Evolutionary conservation across 2,888 invertebrate species (phyloP), one percentile per base, ranked within the genome.

Genomic region (Eledone cirrhosa): DNA sequence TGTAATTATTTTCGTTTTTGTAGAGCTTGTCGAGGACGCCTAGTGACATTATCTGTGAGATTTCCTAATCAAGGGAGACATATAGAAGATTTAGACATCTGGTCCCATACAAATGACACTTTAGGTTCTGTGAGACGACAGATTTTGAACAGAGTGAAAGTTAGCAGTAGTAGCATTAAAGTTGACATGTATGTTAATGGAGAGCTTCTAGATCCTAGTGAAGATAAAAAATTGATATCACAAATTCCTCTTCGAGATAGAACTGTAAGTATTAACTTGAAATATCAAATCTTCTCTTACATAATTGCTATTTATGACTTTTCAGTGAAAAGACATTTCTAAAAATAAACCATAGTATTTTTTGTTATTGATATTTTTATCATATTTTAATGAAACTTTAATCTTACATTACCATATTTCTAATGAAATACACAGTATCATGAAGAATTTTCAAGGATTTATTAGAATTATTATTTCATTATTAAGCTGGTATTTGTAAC

Each of bases 51-150:
- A 82, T 94, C 95, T 86, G 94, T 98, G 87, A 93, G 97, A 87
- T 94, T 98, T 92, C 95, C 96, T 91, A 94, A 95, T 91, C 95
- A 95, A 83, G 95, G 95, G 19, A 94, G 95, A 85, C 89, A 89
- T 81, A 85, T 86, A 77, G 98, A 98, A 83, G 98, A 98, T 88
- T 93, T 97, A 85, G 98, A 98, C 90, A 92, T 98, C 81, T 95
- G 94, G 89, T 96, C 97, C 72, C 98, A 98, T 91, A 95, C 95
- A 80, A 98, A 98, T 91, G 97, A 98, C 90, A 97, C 97, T 4
- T 92, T 98, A 85, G 95, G 95, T 78, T 94, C 96, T 53, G 93
- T 98, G 81, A 93, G 97, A 83, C 93, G 96, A 80, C 91, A 91
- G 82, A 90, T 92, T 81, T 83, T 90, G 77, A 87, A 86, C 77